Percentiles rank a stretch among this genome's conserved stretches.
Conservation (phyloP, 2,113 vertebrate species). For the Malaclemys terrapin region DNA sequence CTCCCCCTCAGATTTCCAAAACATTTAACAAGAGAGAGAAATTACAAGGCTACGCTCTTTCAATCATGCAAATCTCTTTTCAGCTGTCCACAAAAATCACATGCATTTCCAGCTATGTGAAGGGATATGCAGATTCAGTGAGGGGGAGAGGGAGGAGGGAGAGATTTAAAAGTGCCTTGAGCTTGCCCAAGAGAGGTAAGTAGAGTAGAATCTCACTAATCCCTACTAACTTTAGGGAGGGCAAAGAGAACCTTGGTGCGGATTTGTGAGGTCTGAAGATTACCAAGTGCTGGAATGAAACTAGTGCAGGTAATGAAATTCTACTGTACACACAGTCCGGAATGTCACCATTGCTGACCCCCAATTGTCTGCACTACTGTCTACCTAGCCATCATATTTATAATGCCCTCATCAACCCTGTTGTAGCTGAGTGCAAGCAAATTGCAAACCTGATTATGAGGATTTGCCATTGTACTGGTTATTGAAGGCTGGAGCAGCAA, state of each 20-base stretch:
- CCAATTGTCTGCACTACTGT: neutral
- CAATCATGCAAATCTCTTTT: neutral
- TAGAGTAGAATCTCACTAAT: neutral
- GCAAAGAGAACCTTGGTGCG: neutral
- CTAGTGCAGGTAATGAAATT: neutral
- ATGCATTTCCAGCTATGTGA: neutral
- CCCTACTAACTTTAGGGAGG: neutral
- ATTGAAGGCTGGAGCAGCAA: neutral
- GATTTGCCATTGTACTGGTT: neutral
- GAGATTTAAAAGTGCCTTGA: neutral
- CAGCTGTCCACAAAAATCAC: neutral
- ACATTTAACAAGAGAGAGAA: neutral
- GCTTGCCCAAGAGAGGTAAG: neutral
- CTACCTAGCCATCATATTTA: neutral
- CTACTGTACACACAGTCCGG: neutral
- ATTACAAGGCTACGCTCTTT: neutral
- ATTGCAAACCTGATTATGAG: neutral
- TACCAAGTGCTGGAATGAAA: neutral
- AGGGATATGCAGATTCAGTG: neutral
- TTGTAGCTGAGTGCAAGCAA: neutral
- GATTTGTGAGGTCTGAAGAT: neutral
- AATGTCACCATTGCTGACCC: neutral
- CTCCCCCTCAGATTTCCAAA: neutral
- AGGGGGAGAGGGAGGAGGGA: neutral
- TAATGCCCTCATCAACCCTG: neutral